Evolutionary conservation across 2,797 vertebrate genomes (phyloP), one percentile per base, ranked within the genome.

Genomic region (Manis pentadactyla): DNA sequence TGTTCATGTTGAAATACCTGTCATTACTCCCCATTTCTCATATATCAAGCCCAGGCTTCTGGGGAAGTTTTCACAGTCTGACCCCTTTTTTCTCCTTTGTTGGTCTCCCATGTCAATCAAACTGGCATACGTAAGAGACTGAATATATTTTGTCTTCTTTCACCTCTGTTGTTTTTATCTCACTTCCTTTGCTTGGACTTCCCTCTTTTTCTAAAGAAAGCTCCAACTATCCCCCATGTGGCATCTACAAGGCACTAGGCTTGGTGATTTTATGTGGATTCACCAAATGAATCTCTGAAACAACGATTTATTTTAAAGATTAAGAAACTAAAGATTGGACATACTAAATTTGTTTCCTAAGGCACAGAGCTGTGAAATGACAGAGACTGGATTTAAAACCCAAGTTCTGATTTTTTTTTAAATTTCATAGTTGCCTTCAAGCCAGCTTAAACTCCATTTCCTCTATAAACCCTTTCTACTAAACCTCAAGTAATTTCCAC

Each of bases 401-500:
- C 3, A 63, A 95, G 55, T 79, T 95, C 42, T 84, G 2, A 31
- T 14, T 49, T 88, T 68, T 86, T 93, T 81, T 15, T 21, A 6
- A 55, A 69, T 94, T 93, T 90, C 63, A 89, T 18, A 91, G 46
- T 87, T 84, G 31, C 42, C 42, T 73, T 95, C 34, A 61, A 92
- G 53, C 39, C 46, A 90, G 34, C 34, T 95, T 94, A 95, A 94
- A 77, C 88, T 81, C 14, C n/a, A 39, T 77, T 27, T 87, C 42
- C 12, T 94, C 59, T 87, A 13, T 75, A 89, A 87, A 84, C 7
- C 1, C 21, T 49, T 75, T 27, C 42, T 77, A 37, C 63, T 46
- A 78, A 94, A 78, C n/a, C 29, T 90, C 23, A 75, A 87, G 69
- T 68, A 84, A 81, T 95, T 93, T 90, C 31, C 39, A 86, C 42